Base-by-base conservation (phyloP, 2,113 vertebrate species). In the Lepidiolamprologus cunningtoni region DNA sequence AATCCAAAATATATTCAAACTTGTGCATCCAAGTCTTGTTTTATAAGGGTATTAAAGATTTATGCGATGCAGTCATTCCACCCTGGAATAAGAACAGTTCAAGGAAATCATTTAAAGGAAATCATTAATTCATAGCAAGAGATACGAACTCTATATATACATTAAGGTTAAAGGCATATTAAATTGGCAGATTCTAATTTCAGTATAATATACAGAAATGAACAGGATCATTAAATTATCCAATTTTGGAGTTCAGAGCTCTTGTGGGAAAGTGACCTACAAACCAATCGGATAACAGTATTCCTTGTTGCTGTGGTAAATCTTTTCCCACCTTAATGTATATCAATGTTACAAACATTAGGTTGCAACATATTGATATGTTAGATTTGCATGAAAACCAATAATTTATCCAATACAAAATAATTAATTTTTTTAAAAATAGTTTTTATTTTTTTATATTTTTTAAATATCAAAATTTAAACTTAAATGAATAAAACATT, bases 371-470 rank as follows among this genome's bases (percentile, higher is more conserved):
- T 66, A 66, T 66, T 37, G 19, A 66, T 66, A 66, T 66, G 33
- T 66, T 13, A 13, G 33, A 66, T 66, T 66, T 66, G 19, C 19
- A 66, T 37, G 4, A 66, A 66, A 37, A 13, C 61, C 0, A 66
- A 66, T 66, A 37, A 66, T 66, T 66, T 37, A 8, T 66, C 0
- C 31, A 37, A 66, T 12, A n/a, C 19, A 66, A 66, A 37, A n/a
- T 13, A n/a, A 66, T 37, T 0, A 0, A 5, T n/a, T 66, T 63
- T 61, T 35, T 11, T 0, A 0, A 7, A 28, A 63, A n/a, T n/a
- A 35, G 1, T 33, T 61, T 2, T 4, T 2, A 2, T 19, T n/a
- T 35, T 19, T 63, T 11, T 5, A 63, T 2, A 2, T 66, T 12
- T 66, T 61, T 66, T 66, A 66, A 8, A n/a, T 66, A 13, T 66